Base-by-base conservation (phyloP, 2,888 invertebrate species). In the Cataglyphis albicans region DNA sequence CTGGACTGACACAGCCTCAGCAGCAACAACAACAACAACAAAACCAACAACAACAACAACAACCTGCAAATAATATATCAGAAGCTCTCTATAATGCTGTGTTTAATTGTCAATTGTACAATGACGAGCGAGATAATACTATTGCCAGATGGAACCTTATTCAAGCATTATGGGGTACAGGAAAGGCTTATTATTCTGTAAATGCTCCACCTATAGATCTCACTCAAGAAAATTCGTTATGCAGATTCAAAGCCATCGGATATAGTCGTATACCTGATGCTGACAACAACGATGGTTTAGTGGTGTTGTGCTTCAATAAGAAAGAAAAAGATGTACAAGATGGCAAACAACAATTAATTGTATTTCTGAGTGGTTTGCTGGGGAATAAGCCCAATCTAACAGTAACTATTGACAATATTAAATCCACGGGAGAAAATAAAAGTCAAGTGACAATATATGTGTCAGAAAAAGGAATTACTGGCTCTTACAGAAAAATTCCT, bases 91-190 rank as follows among this genome's bases (percentile, higher is more conserved):
- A 97, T 10, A 97, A 97, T 84, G 97, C 97, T 0, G 97, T 98
- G 1, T 97, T 97, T 89, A 97, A 97, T 92, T 97, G 97, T 85
- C 97, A 97, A 73, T 96, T 99, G 70, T 99, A 98, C 94, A 98
- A 98, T 21, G 99, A 99, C 94, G 99, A 99, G 93, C 96, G 99
- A 52, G 99, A 99, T 94, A 97, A 97, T 83, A 97, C 98, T 41
- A 96, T 99, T 44, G 98, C 98, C 3, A 98, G 98, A 93, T 99
- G 99, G 97, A 99, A 99, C 94, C 97, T 98, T 91, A 95, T 99
- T 70, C 99, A 99, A 95, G 98, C 98, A 0, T 96, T 97, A 86
- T 98, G 98, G 97, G 98, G 98, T 25, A 96, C 96, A 18, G 99
- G 98, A 4, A 97, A 97, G 94, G 97, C 97, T 0, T 98, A 97